Evolutionary conservation across 2,888 invertebrate genomes (phyloP), one percentile per base, ranked within the genome.

Genomic region (Eudasyphora cyanicolor): DNA sequence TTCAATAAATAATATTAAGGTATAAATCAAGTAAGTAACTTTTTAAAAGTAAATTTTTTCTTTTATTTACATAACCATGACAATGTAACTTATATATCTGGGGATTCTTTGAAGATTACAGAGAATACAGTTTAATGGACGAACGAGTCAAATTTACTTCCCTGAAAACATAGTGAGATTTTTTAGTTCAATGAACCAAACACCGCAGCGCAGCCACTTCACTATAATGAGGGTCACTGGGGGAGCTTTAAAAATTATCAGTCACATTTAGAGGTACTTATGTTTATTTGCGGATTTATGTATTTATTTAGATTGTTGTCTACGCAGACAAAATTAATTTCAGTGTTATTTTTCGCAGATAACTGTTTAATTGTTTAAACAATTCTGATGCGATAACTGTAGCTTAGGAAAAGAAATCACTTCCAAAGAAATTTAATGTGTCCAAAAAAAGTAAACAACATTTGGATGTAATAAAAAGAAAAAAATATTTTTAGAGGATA

Each of bases 121-220:
- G 14, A 12, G 12, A 45, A 45, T 45, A 4, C n/a, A n/a, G 45
- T 14, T 45, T n/a, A 45, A n/a, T 45, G 45, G n/a, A 45, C 45
- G 45, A 45, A n/a, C n/a, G 38, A 38, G 10, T 12, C n/a, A 45
- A n/a, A 38, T 24, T 45, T 21, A 51, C 21, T 17, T 51, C 10
- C 51, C 8, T 51, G 3, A 5, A 51, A 51, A 21, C 51, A 51
- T 21, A 45, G 45, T n/a, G 27, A 24, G n/a, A n/a, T n/a, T n/a
- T n/a, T n/a, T 57, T 38, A 32, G 49, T 49, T 49, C 73, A 60
- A 35, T 73, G n/a, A 38, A 60, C 27, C 38, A 17, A 60, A 27
- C 24, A 60, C 10, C 7, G 7, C 7, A 29, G 12, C 35, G 35
- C 35, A 54, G 49, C 10, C 54, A 35, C 54, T 71, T 35, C 12